Evolutionary conservation across 1,140 invertebrate genomes (phyloP), one percentile per base, ranked within the genome.

Genomic region (Scaptomyza montana): DNA sequence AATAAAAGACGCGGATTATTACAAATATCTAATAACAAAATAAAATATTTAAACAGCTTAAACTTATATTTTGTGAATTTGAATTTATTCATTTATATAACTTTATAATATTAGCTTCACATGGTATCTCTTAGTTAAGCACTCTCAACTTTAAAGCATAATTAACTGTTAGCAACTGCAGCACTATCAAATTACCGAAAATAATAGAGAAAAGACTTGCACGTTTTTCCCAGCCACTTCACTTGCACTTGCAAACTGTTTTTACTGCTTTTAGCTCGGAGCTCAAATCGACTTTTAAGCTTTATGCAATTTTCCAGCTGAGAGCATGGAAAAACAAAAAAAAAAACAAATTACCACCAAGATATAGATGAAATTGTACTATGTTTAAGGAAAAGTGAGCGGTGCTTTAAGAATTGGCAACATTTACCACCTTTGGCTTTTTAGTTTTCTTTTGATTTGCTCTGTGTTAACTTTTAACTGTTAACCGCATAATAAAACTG

Each of bases 401-500:
- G 21, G 43, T 68, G 36, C 5, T 33, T 33, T 33, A 9, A 36
- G 33, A 36, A 36, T 36, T 36, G 33, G 33, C 33, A 36, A 36
- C 7, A 9, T 36, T 36, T 36, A 7, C 33, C 7, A 36, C 33
- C 30, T 6, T 5, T 6, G 7, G 30, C 30, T 33, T 33, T 33
- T 33, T 7, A 36, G 33, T 36, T 36, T 36, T 36, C 33, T 36
- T 36, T 36, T 36, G 33, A 2, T 13, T n/a, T n/a, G n/a, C n/a
- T n/a, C n/a, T n/a, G n/a, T 53, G 30, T 67, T 46, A 25, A 53
- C 36, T 41, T 57, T 70, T 80, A 80, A 57, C 36, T 46, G 69
- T 74, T 80, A 81, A 77, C 74, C 74, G 57, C 60, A 78, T 75
- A 69, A 67, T 82, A 73, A 76, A 82, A 78, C 63, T 62, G 50